These are phyloP conservation scores for Eudemis profundana DNA, from an alignment of 2,888 invertebrate genomes.

Conservation along the genomic window DNA sequence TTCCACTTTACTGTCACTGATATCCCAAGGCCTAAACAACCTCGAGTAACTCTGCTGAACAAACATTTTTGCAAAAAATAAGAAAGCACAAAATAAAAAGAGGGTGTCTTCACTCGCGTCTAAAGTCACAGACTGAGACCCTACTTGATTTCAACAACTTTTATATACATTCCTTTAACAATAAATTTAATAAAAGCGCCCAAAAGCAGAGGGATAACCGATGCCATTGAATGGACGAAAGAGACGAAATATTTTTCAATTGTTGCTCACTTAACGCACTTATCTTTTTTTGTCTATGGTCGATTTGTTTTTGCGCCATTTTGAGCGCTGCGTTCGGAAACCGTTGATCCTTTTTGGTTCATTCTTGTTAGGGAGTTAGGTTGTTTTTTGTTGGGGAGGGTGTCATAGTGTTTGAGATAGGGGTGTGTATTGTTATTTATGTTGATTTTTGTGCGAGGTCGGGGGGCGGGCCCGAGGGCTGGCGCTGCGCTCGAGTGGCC, in stretches of 20 bases:
- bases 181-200: constrained; percentile 83
- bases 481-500: constrained; percentile 75
- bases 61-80: constrained; percentile 62
- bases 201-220: constrained; percentile 76
- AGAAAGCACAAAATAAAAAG: constrained; percentile 44
- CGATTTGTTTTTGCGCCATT: constrained; percentile 42
- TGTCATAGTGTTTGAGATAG: constrained; percentile 81
- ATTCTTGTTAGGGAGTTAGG: constrained; percentile 48
- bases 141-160: constrained; percentile 80
- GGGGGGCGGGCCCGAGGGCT: constrained; percentile 78
- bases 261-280: constrained; percentile 78
- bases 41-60: constrained; percentile 77
- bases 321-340: constrained; percentile 49
- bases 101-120: constrained; percentile 67
- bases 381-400: constrained; percentile 50
- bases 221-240: constrained; percentile 78
- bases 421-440: constrained; percentile 85
- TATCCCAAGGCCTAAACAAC: constrained; percentile 87
- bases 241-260: constrained; percentile 85
- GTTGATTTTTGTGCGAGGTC: constrained; percentile 81
- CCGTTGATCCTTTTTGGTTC: constrained; percentile 49
- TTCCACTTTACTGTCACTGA: constrained; percentile 66
- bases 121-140: constrained; percentile 73
- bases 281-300: constrained; percentile 52
- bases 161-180: constrained; percentile 84